Base-by-base conservation (phyloP, 1,140 invertebrate genomes). In the Fopius arisanus region DNA sequence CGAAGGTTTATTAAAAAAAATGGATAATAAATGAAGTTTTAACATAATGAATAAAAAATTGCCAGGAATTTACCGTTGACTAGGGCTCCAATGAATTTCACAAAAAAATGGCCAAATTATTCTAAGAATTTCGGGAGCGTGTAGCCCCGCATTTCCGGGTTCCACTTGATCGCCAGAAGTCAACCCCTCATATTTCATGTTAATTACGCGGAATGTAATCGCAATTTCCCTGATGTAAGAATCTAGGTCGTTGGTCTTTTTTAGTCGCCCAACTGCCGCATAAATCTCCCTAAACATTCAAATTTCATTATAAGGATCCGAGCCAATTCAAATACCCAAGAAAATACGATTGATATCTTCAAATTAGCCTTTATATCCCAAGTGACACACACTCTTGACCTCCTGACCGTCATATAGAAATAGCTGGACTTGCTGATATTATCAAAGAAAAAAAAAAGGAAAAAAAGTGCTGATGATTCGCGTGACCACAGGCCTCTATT, bases 361-460 rank as follows among this genome's bases (percentile, higher is more conserved):
- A 31, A 10, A n/a, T 72, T 21, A 72, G 54, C 16, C 16, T 29
- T 28, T 40, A 21, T 6, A 37, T 21, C 23, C 12, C 26, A 1
- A 9, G 21, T 59, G 23, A 59, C 31, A 65, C 31, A 65, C 41
- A 59, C 41, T 67, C 71, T 73, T 75, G 73, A 71, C 73, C 73
- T 43, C 29, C 66, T 75, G 68, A 75, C 73, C 73, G 68, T 29
- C 26, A 75, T 70, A 70, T 48, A 2, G 29, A 70, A 75, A 71
- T 75, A 66, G 21, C 67, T 69, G 23, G 54, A 26, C 54, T 26
- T 14, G 23, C 16, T 59, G 54, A 59, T 59, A 59, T 59, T 59
- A 59, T 59, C 54, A 10, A 2, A 26, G 14, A 14, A 26, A 59
- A 59, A 59, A 31, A 51, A 40, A 23, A 26, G 21, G 21, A 9